Percentiles rank a stretch among this genome's conserved stretches.
Evolutionary conservation across 2,797 vertebrate genomes (phyloP).

Genomic region (Jordanella pulchra): DNA sequence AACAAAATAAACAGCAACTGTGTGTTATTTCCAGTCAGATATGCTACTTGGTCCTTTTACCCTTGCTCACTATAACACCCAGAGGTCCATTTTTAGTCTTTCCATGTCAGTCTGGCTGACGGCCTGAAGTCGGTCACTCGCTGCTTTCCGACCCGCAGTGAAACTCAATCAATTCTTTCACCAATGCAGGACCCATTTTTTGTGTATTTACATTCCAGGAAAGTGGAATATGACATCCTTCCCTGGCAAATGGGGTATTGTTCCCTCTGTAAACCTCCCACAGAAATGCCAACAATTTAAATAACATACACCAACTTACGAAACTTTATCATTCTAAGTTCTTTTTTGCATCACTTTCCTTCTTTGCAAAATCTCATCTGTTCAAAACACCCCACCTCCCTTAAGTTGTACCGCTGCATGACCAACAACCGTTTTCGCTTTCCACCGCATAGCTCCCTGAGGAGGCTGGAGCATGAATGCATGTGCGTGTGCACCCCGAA

Average conservation of each 20-base stretch:
- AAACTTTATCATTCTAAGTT: constrained; percentile 60
- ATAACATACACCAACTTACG: constrained; percentile 39
- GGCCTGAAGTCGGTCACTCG: constrained; percentile 45
- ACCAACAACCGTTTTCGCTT: constrained; percentile 68
- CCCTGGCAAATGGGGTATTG: constrained; percentile 37
- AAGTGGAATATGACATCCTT: constrained; percentile 48
- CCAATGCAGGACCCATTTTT: constrained; percentile 33
- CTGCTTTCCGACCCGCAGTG: constrained; percentile 50
- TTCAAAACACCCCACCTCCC: constrained; percentile 58
- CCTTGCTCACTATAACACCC: constrained; percentile 56
- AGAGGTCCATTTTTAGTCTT: constrained; percentile 72
- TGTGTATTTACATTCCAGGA: constrained; percentile 41
- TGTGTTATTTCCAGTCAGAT: constrained; percentile 71
- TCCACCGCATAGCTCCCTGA: constrained; percentile 69
- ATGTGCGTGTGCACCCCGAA: constrained; percentile 69
- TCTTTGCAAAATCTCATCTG: constrained; percentile 50
- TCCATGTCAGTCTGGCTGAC: constrained; percentile 34
- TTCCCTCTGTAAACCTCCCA: constrained; percentile 30
- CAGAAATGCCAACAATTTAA: constrained; percentile 55
- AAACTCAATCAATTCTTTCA: constrained; percentile 59
- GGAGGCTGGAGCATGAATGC: constrained; percentile 63
- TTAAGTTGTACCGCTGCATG: constrained; percentile 38
- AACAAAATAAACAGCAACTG: constrained; percentile 65
- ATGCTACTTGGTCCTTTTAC: constrained; percentile 72
- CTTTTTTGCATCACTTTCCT: constrained; percentile 56